These are phyloP conservation scores for Ischnus inquisitorius DNA, from an alignment of 2,888 invertebrate species.

Conservation along the genomic window DNA sequence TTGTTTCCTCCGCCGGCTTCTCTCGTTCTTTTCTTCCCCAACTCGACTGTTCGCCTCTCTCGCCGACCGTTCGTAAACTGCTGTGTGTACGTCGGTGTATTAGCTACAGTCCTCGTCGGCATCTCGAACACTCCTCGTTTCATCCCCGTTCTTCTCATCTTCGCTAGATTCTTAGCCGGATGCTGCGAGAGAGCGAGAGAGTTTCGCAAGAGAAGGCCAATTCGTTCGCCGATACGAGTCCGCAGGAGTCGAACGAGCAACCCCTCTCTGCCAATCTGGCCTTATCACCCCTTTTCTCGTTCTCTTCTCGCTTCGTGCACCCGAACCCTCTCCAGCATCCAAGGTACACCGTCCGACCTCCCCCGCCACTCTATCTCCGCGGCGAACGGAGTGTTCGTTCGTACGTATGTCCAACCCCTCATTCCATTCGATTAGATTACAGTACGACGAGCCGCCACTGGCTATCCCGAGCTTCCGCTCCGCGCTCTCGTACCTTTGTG, in stretches of 20 bases:
- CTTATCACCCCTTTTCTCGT: conserved; percentile 67
- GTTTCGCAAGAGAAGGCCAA: conserved; percentile 61
- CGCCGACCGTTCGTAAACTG: conserved; percentile 61
- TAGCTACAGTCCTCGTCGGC: conserved; percentile 11
- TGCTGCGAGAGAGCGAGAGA: conserved; percentile 18
- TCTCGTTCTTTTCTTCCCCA: conserved; percentile 36
- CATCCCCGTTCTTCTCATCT: conserved; percentile 70
- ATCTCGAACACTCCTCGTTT: conserved; percentile 56
- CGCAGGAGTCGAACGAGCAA: conserved; percentile 30
- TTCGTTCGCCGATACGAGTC: conserved; percentile 58
- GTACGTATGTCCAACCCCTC: conserved; percentile 58
- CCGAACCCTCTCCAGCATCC: conserved; percentile 43
- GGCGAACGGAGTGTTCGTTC: conserved; percentile 64
- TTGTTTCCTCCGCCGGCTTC: conserved; percentile 43
- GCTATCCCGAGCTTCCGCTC: conserved; percentile 40
- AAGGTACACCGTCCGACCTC: conserved; percentile 2
- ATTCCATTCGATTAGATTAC: conserved; percentile 79
- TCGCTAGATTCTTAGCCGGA: conserved; percentile 64
- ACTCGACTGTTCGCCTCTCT: conserved; percentile 37
- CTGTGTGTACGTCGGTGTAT: conserved; percentile 44
- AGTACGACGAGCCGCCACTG: conserved; percentile 73
- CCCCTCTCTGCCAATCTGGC: conserved; percentile 59
- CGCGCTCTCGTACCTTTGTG: conserved; percentile 35
- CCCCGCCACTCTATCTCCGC: neutral
- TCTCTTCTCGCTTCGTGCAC: conserved; percentile 45